Evolutionary conservation across 1,140 invertebrate species (phyloP), one percentile per base, ranked within the genome.

Genomic region (Drosophila nannoptera): DNA sequence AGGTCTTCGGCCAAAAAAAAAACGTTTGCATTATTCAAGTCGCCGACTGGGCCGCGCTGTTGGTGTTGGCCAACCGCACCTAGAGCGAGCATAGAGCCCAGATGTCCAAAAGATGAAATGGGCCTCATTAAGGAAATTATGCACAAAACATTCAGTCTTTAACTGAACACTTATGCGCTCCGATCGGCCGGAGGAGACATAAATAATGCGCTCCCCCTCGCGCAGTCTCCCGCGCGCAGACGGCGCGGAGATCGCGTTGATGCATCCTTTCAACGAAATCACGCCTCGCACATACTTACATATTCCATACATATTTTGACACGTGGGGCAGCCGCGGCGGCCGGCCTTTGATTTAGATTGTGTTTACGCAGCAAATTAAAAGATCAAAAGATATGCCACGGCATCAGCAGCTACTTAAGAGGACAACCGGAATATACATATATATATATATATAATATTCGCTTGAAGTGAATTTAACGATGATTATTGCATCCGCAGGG

Each of bases 291-390:
- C 53, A 67, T 80, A 61, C 50, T 75, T 80, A 80, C 59, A 75
- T 77, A 58, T 50, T 69, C 50, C 78, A 69, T 64, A 83, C 56
- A 68, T 66, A 75, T 82, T 82, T 60, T 78, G 78, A 82, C 78
- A 84, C 80, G 76, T 82, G 75, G 16, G 52, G 48, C 16, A 16
- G 32, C 64, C 59, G 68, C 56, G 46, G 76, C 80, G 72, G 75
- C 60, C 60, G 63, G 58, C 65, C 80, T 83, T 83, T 83, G 78
- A 84, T 83, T 84, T 68, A 29, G 83, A 70, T 61, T 64, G 72
- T 76, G 56, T 78, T 84, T 73, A 69, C 69, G 65, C 75, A 73
- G 63, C 58, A 83, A 84, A 83, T 76, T 76, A 84, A 67, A 70
- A 83, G 78, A 83, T 83, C 78, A 83, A 83, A 83, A 81, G 54